Conservation (phyloP, 1,140 invertebrate species). For the Helicoverpa zea region DNA sequence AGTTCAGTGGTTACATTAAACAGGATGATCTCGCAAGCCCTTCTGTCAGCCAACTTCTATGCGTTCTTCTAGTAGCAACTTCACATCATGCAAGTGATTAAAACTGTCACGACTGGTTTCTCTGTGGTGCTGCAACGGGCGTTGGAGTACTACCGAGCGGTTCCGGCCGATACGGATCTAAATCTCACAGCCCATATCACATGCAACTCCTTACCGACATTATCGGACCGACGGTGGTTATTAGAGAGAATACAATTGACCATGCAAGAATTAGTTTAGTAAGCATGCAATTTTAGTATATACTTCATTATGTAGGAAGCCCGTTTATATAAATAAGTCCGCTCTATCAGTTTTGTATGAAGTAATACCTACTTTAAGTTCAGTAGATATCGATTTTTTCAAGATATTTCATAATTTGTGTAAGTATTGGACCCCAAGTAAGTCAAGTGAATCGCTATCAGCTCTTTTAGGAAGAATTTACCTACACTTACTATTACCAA, state of each 20-base stretch:
- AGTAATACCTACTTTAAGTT: no score
- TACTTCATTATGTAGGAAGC: neutral
- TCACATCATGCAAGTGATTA: neutral
- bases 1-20: neutral
- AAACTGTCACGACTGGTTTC: neutral
- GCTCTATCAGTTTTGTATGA: no score
- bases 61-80: no score
- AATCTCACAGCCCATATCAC: conserved; percentile 4
- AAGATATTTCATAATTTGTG: no score
- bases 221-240: neutral
- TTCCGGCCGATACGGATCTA: neutral
- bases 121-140: neutral
- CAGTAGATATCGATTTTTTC: no score
- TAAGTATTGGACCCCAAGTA: no score
- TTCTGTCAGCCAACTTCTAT: neutral
- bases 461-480: no score
- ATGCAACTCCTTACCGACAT: neutral
- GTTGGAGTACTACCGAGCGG: neutral
- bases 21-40: neutral
- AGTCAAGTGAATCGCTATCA: no score
- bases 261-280: neutral
- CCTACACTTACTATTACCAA: no score
- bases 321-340: neutral
- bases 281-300: neutral
- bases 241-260: neutral